phyloP scores from a whole-genome alignment of 2,113 vertebrate genomes.

The Pseudorasbora parva region DNA sequence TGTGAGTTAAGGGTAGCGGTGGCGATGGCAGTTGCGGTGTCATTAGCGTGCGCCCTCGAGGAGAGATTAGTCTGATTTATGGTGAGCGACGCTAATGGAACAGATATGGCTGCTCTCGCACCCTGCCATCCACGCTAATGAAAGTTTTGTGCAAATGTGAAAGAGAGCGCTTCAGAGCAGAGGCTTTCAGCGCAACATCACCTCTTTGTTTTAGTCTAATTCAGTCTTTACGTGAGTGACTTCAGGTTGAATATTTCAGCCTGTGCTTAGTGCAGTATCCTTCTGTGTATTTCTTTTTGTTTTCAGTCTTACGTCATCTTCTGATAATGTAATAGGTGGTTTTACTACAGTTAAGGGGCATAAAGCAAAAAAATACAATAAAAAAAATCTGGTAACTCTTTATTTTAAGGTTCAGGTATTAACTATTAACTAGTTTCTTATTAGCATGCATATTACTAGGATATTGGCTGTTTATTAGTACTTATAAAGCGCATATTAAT shows the following conservation, averaged over 20 bases:
- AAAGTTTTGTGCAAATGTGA: constrained; percentile 84
- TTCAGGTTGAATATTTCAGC: constrained; percentile 41
- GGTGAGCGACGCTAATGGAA: constrained; percentile 74
- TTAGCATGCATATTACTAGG: too few relatives aligned
- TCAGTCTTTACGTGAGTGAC: constrained; percentile 28
- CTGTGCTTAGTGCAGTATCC: constrained; percentile 40
- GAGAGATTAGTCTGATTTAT: constrained; percentile 82
- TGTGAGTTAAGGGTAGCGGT: constrained; percentile 46
- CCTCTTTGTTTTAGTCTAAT: constrained; percentile 53
- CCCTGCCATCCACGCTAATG: constrained; percentile 78
- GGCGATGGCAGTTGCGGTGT: constrained; percentile 59
- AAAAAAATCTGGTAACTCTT: too few relatives aligned
- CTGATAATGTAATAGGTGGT: neutral
- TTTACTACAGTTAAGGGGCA: neutral
- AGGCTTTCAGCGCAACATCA: constrained; percentile 1
- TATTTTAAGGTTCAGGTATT: too few relatives aligned
- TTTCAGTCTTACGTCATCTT: constrained; percentile 29
- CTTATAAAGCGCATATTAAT: too few relatives aligned
- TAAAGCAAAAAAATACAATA: too few relatives aligned
- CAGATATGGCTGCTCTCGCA: constrained; percentile 68
- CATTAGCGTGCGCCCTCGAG: constrained; percentile 73
- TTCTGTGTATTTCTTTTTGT: constrained; percentile 35
- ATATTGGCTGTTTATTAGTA: too few relatives aligned
- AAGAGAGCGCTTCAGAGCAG: constrained; percentile 53
- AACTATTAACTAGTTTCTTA: too few relatives aligned